These are phyloP conservation scores for Cryptocheilus praepositus DNA, from an alignment of 2,888 invertebrate genomes.

Conservation along the genomic window DNA sequence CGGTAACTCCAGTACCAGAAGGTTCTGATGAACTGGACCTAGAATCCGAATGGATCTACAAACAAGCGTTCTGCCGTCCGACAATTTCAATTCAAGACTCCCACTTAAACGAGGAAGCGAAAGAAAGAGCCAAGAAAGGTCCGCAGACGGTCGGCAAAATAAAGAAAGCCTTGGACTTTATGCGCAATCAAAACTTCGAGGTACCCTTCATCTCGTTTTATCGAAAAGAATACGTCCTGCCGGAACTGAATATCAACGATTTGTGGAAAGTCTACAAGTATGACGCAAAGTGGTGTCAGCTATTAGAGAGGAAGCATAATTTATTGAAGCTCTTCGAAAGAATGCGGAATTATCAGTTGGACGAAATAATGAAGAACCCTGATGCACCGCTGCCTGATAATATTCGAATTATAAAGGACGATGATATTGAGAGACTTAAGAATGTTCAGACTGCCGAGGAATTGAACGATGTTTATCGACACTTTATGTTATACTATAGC, in stretches of 20 bases:
- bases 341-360: constrained; percentile 93
- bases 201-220: constrained; percentile 99
- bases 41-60: constrained; percentile 98
- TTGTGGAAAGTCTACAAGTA: constrained; percentile 98
- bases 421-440: constrained; percentile 87
- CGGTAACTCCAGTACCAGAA: constrained; percentile 88
- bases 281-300: constrained; percentile 96
- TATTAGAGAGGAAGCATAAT: constrained; percentile 89
- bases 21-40: constrained; percentile 93
- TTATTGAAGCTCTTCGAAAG: constrained; percentile 89
- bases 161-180: constrained; percentile 94
- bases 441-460: constrained; percentile 92
- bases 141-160: constrained; percentile 90
- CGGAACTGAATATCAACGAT: constrained; percentile 94
- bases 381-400: constrained; percentile 90
- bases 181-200: constrained; percentile 95
- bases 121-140: constrained; percentile 80
- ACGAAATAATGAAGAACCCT: constrained; percentile 86
- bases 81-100: constrained; percentile 88
- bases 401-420: constrained; percentile 88
- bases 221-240: constrained; percentile 97
- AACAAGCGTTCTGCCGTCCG: constrained; percentile 91
- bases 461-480: constrained; percentile 93
- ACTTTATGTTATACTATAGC: constrained; percentile 95
- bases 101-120: constrained; percentile 76